Evolutionary conservation across 2,888 invertebrate species (phyloP), one percentile per base, ranked within the genome.

Genomic region (Limnephilus auricula): DNA sequence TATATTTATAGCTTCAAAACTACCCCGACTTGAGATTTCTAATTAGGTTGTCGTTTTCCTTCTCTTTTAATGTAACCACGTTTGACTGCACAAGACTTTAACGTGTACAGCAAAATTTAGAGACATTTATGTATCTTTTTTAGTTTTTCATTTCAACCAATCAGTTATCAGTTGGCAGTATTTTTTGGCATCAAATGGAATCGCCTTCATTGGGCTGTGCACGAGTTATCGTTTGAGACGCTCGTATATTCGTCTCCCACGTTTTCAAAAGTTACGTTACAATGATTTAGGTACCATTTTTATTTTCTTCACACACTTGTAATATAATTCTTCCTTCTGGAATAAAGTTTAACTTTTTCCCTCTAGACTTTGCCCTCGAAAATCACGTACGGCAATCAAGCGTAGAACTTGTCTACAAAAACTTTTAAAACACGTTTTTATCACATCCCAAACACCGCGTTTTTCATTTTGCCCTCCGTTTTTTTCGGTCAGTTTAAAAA

Each of bases 401-500:
- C 25, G 65, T n/a, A 65, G 65, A 65, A 65, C 25, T 25, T 65
- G 65, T 65, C 5, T 50, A 65, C 25, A 9, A 65, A 25, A n/a
- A n/a, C n/a, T 65, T 65, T 65, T 65, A n/a, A 65, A 65, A 65
- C 25, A 65, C 65, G 40, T 40, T 65, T 65, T 65, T n/a, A 65
- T 50, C 25, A n/a, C 25, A 65, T 65, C 65, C 2, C 9, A 65
- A 25, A 65, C 9, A 65, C 65, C 65, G n/a, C 65, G 65, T 65
- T 65, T 65, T 65, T 65, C 65, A 65, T 65, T 65, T 65, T 65
- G 65, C 25, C 25, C 65, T 65, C 25, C 18, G 40, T 79, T 18
- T 88, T 88, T 88, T 88, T 34, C 65, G 78, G 25, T 37, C 37
- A 34, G 37, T 78, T 88, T n/a, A 25, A 88, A 88, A 18, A 87